Base-by-base conservation (phyloP, 2,113 vertebrate genomes). In the Cepphus grylle region DNA sequence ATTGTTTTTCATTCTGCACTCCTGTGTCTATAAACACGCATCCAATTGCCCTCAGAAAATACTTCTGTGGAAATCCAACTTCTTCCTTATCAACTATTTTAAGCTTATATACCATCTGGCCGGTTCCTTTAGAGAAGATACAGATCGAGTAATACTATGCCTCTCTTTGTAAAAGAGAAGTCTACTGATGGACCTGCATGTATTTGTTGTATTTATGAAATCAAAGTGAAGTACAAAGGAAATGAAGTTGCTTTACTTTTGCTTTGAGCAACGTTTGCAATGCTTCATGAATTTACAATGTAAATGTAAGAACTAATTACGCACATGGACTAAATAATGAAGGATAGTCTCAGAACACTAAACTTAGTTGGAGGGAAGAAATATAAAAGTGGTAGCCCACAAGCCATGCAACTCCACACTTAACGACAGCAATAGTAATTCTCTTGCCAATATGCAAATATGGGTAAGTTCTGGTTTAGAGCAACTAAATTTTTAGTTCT, bases 101-200 rank as follows among this genome's bases (percentile, higher is more conserved):
- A 67, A 56, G 59, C 26, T 26, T 23, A 27, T 2, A 34, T 17
- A 92, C 27, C 59, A 69, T 9, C 50, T 61, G 55, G n/a, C 21
- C 63, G 52, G 49, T 29, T 73, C 42, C 53, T 70, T 40, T 11
- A 2, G 40, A 59, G 82, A 29, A 61, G 43, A 18, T 5, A 47
- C 7, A 40, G 59, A 38, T 6, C 0, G 2, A 40, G 14, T 10
- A 23, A 30, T 3, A 7, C 50, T 2, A 3, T 1, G 7, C 12
- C 16, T 61, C 26, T 23, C 47, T 62, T 11, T 32, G 6, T 5
- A 58, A 15, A 8, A 58, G 8, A 53, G n/a, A 30, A 47, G 15
- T 20, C 56, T 9, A 4, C 62, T 0, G 23, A 55, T 21, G 19
- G 47, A 32, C 8, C 65, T 23, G 19, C 36, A 38, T 2, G 0